A percentile compares a stretch with the other conserved stretches of the same genome.
Conservation (phyloP, 1,140 invertebrate genomes). For the Anadara kagoshimensis region DNA sequence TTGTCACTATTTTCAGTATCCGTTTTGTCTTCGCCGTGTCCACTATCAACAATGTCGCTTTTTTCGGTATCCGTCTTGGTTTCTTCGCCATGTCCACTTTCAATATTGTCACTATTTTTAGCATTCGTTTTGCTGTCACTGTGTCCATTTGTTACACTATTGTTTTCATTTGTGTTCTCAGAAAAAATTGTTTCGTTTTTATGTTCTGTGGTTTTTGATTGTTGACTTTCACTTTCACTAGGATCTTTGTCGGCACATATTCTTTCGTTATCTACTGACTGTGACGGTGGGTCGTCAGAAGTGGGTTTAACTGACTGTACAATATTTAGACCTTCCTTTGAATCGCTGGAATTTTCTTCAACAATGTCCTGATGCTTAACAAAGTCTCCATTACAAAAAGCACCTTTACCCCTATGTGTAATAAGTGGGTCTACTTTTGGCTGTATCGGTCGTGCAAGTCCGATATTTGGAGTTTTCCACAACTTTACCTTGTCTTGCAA, state of each 20-base stretch:
- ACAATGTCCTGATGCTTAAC: not conserved
- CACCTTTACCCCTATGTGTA: slow-evolving; percentile 31
- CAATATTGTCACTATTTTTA: not conserved
- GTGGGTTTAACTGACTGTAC: too few species aligned
- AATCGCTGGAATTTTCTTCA: too few species aligned
- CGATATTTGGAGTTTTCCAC: slow-evolving; percentile 35
- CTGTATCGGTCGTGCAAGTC: slow-evolving; percentile 21
- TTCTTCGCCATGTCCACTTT: not conserved
- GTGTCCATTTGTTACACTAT: slow-evolving; percentile 12
- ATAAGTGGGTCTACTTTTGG: slow-evolving; percentile 7
- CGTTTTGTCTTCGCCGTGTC: not conserved
- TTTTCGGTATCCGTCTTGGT: not conserved
- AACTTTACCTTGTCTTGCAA: slow-evolving; percentile 36
- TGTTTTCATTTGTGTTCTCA: not conserved
- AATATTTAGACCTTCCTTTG: too few species aligned
- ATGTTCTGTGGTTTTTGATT: too few species aligned
- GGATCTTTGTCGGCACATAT: too few species aligned
- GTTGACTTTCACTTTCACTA: too few species aligned
- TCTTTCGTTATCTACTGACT: too few species aligned
- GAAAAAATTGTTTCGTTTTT: not conserved
- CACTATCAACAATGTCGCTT: not conserved
- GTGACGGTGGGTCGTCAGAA: too few species aligned
- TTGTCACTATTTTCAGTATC: not conserved
- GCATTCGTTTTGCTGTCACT: not conserved
- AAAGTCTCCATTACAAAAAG: slow-evolving; percentile 32